Conservation (phyloP, 2,888 invertebrate species). For the Nipponacmea schrenckii region DNA sequence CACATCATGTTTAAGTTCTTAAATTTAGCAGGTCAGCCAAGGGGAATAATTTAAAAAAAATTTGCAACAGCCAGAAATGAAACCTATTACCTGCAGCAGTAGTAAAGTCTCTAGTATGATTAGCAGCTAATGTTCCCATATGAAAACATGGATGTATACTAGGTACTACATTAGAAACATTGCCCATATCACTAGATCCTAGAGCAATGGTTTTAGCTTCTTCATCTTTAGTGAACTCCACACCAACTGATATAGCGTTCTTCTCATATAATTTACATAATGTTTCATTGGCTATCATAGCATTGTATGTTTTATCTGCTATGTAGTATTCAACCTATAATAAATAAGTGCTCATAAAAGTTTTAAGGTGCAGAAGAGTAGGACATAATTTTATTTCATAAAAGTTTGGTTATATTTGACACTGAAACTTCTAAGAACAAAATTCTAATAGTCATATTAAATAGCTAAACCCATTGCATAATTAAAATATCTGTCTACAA, state of each 20-base stretch:
- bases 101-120: constrained; percentile 52
- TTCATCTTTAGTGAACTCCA: background rate
- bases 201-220: background rate
- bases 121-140: constrained; percentile 43
- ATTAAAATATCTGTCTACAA: background rate
- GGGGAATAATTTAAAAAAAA: background rate
- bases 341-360: too few species aligned
- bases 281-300: constrained; percentile 26
- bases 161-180: constrained; percentile 57
- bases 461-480: too few species aligned
- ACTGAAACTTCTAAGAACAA: too few species aligned
- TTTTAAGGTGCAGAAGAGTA: too few species aligned
- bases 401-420: too few species aligned
- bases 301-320: constrained; percentile 14
- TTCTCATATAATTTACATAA: constrained; percentile 22
- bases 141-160: constrained; percentile 52
- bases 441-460: too few species aligned
- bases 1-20: too few species aligned
- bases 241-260: constrained; percentile 21
- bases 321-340: constrained; percentile 5
- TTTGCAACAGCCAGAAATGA: too few species aligned
- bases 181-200: constrained; percentile 60
- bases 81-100: constrained; percentile 37
- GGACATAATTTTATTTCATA: too few species aligned
- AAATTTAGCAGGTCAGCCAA: too few species aligned